Conservation (phyloP, 2,888 invertebrate species). For the Limnephilus auricula region DNA sequence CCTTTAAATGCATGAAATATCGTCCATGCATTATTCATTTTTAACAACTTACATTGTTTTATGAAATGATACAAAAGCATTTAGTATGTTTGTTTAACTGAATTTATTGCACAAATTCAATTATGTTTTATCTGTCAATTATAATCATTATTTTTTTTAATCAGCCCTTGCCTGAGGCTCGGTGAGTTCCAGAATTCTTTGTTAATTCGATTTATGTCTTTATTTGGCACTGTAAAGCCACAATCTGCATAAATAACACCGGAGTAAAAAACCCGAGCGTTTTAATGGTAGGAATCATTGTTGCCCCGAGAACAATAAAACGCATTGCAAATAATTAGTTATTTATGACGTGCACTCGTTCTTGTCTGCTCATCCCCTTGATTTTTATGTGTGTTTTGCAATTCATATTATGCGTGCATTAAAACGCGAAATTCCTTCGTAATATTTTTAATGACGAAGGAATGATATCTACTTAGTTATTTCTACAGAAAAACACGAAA, state of each 20-base stretch:
- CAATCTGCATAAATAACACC: background rate
- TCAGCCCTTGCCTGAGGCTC: background rate
- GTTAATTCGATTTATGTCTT: constrained; percentile 25
- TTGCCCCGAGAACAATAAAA: constrained; percentile 38
- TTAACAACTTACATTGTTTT: background rate
- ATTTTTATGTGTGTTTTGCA: background rate
- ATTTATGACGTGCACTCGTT: constrained; percentile 41
- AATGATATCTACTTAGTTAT: background rate
- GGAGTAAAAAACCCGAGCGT: background rate
- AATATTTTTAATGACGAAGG: background rate
- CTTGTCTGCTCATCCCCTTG: background rate
- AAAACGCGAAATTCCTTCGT: background rate
- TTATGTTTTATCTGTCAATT: background rate
- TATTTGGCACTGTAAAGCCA: constrained; percentile 12
- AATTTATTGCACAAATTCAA: background rate
- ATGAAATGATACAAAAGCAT: background rate
- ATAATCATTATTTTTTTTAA: background rate
- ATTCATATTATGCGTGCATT: background rate
- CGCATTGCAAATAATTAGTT: constrained; percentile 57
- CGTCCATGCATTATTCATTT: background rate
- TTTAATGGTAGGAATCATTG: constrained; percentile 43
- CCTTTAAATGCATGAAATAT: background rate
- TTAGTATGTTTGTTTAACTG: background rate
- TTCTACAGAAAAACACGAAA: background rate
- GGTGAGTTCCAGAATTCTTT: background rate